Base-by-base conservation (phyloP, 1,140 invertebrate species). In the Penaeus chinensis region DNA sequence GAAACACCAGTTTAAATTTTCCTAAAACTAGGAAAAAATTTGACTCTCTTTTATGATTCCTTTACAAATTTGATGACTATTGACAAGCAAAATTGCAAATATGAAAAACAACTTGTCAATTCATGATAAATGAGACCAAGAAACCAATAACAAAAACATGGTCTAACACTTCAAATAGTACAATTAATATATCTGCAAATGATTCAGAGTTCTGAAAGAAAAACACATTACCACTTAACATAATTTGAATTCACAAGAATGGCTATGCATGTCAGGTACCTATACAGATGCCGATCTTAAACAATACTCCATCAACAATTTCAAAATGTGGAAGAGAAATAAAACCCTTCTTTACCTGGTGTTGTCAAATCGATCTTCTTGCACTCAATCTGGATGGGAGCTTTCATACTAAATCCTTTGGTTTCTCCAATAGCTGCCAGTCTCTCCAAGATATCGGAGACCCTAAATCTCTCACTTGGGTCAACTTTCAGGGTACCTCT, bases 351-450 rank as follows among this genome's bases (percentile, higher is more conserved):
- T n/a, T 69, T 32, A 90, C 90, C 89, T 89, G 92, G 89, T 92
- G 92, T 91, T 92, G 93, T 92, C 92, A 92, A 86, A 74, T 94
- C 93, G 92, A 94, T 93, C 92, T 94, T 94, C 66, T 90, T 90
- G 92, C 93, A 92, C 91, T 95, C 94, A 91, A 96, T 93, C 91
- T 94, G 94, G 87, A 96, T 93, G 82, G 96, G 94, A 91, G 95
- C 95, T 91, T 96, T 95, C 19, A 96, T 93, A 92, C 96, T 95
- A 92, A 96, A 95, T 85, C 95, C 95, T 92, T 95, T 95, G 47
- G 96, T 95, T 92, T 97, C 96, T 11, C 96, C 96, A 90, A 99
- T 96, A 66, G 97, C 95, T 79, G 96, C 96, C 80, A 99, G 91
- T 89, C 96, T 93, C 91, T 99, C 97, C 90, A 98, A 92, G 22